Evolutionary conservation across 1,140 invertebrate species (phyloP).

Genomic region (Drosophila grimshawi): DNA sequence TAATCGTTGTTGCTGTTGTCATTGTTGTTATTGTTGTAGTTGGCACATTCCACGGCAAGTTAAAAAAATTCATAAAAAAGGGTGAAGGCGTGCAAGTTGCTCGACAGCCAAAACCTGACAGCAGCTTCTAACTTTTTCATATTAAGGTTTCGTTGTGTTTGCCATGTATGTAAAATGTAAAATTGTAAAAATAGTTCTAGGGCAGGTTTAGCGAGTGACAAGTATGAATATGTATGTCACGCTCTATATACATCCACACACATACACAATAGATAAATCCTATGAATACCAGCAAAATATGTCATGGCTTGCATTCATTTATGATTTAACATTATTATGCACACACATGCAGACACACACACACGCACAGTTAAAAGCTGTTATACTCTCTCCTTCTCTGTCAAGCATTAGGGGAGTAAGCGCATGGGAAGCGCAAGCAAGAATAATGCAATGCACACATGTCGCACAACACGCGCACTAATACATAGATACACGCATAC

Average conservation of each 20-base stretch:
- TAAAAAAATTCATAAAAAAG: constrained; percentile 10
- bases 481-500: constrained; percentile 49
- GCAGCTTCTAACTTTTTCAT: constrained; percentile 30
- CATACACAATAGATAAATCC: constrained; percentile 56
- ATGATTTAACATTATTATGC: constrained; percentile 63
- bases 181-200: constrained; percentile 59
- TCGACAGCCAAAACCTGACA: constrained; percentile 31
- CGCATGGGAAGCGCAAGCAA: constrained; percentile 76
- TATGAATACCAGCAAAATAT: constrained; percentile 35
- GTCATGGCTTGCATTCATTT: constrained; percentile 78
- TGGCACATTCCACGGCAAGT: constrained; percentile 25
- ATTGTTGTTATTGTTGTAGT: constrained; percentile 19
- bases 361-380: constrained; percentile 48
- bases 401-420: constrained; percentile 22
- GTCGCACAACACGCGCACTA: constrained; percentile 74
- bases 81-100: constrained; percentile 41
- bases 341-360: constrained; percentile 13
- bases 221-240: constrained; percentile 20
- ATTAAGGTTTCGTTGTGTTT: constrained; percentile 33
- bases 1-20: constrained; percentile 18
- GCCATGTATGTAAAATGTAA: constrained; percentile 3
- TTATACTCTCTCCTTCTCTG: constrained; percentile 25
- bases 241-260: constrained; percentile 13
- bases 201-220: constrained; percentile 40
- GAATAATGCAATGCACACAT: constrained; percentile 77